These are phyloP conservation scores for Pristionchus entomophagus DNA, from an alignment of 2,888 invertebrate genomes.

Conservation along the genomic window DNA sequence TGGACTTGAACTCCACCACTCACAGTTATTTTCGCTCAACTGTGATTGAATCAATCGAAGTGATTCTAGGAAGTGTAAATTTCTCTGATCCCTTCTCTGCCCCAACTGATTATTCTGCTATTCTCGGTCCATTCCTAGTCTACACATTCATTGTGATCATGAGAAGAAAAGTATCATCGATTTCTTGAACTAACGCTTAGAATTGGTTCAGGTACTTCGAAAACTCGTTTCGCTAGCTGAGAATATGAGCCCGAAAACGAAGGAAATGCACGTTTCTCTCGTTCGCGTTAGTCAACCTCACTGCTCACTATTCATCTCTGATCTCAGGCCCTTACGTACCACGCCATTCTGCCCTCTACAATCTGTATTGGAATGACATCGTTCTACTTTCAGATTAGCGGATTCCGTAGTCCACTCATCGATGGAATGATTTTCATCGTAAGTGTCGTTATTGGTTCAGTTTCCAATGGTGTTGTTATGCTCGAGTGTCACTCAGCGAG, in stretches of 20 bases:
- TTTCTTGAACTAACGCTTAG: neutral
- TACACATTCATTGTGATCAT: neutral
- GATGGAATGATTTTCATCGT: neutral
- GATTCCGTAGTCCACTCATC: neutral
- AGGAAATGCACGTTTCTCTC: neutral
- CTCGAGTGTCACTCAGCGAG: too few species aligned
- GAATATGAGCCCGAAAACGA: neutral
- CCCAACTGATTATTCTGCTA: neutral
- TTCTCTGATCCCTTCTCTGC: neutral
- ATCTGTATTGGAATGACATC: neutral
- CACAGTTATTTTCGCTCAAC: neutral
- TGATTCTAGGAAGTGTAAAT: neutral
- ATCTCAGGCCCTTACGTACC: slow-evolving; percentile 8
- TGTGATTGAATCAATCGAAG: neutral
- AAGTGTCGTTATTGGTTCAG: too few species aligned
- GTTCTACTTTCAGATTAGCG: neutral
- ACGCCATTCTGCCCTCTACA: neutral
- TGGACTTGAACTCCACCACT: neutral
- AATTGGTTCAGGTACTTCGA: neutral
- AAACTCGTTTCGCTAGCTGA: neutral
- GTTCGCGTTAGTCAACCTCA: neutral
- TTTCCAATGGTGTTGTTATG: too few species aligned
- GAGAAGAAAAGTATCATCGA: neutral
- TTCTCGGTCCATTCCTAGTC: neutral
- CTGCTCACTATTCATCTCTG: neutral